Evolutionary conservation across 1,140 invertebrate species (phyloP).

Genomic region (Achroia grisella): DNA sequence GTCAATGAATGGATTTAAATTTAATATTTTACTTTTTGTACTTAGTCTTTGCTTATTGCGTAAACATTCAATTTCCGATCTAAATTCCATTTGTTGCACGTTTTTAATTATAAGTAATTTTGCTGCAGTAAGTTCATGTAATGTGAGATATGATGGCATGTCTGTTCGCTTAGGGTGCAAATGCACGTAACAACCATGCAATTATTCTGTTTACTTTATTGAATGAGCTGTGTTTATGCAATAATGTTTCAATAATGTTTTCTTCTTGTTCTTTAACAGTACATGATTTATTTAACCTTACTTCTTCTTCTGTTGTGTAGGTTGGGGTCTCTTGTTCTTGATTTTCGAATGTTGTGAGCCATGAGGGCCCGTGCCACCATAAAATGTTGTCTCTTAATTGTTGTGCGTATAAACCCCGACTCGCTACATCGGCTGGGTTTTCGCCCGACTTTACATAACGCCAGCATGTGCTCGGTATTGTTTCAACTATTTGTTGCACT

Average conservation of each 20-base stretch:
- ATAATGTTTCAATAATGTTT: background rate
- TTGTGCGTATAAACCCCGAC: conserved; percentile 32
- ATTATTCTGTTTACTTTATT: background rate
- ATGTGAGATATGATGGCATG: background rate
- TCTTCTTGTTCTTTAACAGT: background rate
- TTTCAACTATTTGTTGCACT: conserved; percentile 34
- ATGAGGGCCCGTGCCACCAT: conserved; percentile 29
- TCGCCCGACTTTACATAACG: conserved; percentile 37
- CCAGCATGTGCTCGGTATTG: conserved; percentile 34
- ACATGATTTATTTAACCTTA: background rate
- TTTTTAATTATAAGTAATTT: conserved; percentile 13
- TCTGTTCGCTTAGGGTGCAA: background rate
- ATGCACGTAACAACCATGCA: conserved; percentile 1
- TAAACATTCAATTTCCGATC: conserved; percentile 14
- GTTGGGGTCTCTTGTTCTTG: background rate
- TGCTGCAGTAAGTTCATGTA: background rate
- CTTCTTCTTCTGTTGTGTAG: background rate
- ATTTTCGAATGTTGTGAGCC: conserved; percentile 2
- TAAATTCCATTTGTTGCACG: conserved; percentile 13
- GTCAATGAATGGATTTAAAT: conserved; percentile 49
- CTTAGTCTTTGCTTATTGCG: conserved; percentile 6
- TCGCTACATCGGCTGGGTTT: conserved; percentile 61
- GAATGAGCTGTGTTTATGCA: background rate
- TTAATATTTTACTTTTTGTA: conserved; percentile 15
- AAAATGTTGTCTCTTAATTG: conserved; percentile 14